Base-by-base conservation (phyloP, 2,113 vertebrate species). In the Pimephales promelas region DNA sequence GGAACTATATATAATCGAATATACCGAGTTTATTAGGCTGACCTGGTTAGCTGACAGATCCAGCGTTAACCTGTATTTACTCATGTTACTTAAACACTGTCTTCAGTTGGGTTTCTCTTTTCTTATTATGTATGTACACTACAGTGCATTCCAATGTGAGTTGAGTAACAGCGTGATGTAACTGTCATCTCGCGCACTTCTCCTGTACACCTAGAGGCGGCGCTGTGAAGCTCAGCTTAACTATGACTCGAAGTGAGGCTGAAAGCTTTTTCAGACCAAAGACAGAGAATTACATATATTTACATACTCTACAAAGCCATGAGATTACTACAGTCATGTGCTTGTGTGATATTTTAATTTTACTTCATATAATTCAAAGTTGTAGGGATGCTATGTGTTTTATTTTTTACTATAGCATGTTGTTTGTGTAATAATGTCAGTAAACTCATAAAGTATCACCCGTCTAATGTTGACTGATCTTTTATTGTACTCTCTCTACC, bases 91-190 rank as follows among this genome's bases (percentile, higher is more conserved):
- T 66, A 34, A 22, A 4, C 31, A 18, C 31, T 22, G 13, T 20
- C 20, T 70, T 70, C 20, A 13, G 18, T 54, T 54, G 52, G 18
- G 7, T 54, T 22, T 54, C 2, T 22, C 52, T 22, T 54, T 54
- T 40, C 66, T 40, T 10, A 40, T 40, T 66, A n/a, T 40, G 10
- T 70, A 40, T 74, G 6, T 52, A 40, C 10, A 4, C 36, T 40
- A 68, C 34, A 40, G 14, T 45, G 1, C 10, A n/a, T 54, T 5
- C 0, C 40, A 83, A 36, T 45, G 70, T 52, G 56, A 75, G 70
- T 73, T 82, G 24, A 47, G 26, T 83, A 75, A 83, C 26, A 28
- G 20, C 20, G 71, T 83, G 56, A 83, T 62, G 2, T 74, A 83
- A 74, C n/a, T 13, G 31, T 20, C 40, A 13, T 13, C 64, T 20